These are phyloP conservation scores for Calephelis nemesis DNA, from an alignment of 1,140 invertebrate genomes.

Conservation along the genomic window DNA sequence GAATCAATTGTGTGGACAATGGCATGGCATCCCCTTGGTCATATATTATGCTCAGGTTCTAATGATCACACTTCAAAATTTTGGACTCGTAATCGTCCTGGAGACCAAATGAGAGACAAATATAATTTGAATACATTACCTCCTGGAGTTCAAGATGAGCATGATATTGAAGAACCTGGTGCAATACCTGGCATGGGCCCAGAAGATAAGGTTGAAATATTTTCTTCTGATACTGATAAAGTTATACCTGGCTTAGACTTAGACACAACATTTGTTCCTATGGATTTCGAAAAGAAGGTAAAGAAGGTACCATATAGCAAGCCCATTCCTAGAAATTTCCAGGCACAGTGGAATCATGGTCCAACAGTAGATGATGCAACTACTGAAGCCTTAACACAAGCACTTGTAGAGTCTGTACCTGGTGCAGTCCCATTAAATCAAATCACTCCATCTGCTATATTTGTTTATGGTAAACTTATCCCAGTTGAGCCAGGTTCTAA, in stretches of 20 bases:
- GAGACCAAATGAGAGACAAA: slow-evolving; percentile 98
- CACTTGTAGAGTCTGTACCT: slow-evolving; percentile 84
- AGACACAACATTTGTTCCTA: slow-evolving; percentile 81
- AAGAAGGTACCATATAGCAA: slow-evolving; percentile 96
- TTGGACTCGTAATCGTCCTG: slow-evolving; percentile 99
- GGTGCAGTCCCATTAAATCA: slow-evolving; percentile 85
- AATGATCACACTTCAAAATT: slow-evolving; percentile 99
- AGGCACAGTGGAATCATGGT: slow-evolving; percentile 95
- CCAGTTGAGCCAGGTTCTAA: slow-evolving; percentile 87
- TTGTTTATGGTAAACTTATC: slow-evolving; percentile 89
- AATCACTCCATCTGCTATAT: slow-evolving; percentile 87
- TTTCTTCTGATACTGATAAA: slow-evolving; percentile 80
- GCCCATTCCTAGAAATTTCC: slow-evolving; percentile 96
- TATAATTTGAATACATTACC: slow-evolving; percentile 97
- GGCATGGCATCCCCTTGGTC: slow-evolving; percentile 99
- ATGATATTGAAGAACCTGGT: slow-evolving; percentile 85
- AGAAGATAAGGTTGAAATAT: slow-evolving; percentile 90
- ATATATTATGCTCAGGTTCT: slow-evolving; percentile 98
- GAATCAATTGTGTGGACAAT: slow-evolving; percentile 99
- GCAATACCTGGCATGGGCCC: slow-evolving; percentile 97
- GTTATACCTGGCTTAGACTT: slow-evolving; percentile 93
- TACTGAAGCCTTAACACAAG: slow-evolving; percentile 83
- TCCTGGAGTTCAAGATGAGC: slow-evolving; percentile 81
- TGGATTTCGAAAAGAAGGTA: slow-evolving; percentile 84
- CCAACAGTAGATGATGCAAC: slow-evolving; percentile 80